Evolutionary conservation across 1,140 invertebrate genomes (phyloP).

Genomic region (Periplaneta americana): DNA sequence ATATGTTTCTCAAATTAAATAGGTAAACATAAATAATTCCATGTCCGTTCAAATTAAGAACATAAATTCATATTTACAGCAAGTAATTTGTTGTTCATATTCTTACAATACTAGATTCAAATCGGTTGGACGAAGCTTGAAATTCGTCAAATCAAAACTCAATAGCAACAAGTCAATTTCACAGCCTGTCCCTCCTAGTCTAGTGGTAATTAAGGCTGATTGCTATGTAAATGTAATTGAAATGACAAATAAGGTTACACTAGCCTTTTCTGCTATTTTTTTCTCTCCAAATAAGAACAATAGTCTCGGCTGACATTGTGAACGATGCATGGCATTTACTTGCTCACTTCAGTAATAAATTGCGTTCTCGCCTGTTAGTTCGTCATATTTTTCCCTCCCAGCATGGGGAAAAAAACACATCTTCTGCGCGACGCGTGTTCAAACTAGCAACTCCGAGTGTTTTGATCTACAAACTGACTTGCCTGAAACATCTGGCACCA

Average conservation of each 20-base stretch:
- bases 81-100: too few species aligned
- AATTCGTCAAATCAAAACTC: too few species aligned
- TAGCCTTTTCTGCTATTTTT: background rate
- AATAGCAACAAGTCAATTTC: background rate
- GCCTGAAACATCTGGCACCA: background rate
- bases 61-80: too few species aligned
- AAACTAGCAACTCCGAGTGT: background rate
- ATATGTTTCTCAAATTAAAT: too few species aligned
- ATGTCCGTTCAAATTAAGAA: too few species aligned
- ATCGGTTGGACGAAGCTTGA: too few species aligned
- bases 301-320: background rate
- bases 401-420: background rate
- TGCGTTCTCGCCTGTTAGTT: background rate
- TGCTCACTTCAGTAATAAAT: background rate
- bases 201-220: background rate
- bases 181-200: background rate
- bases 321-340: background rate
- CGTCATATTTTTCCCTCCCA: background rate
- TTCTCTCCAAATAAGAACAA: background rate
- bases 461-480: too few species aligned
- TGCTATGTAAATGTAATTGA: background rate
- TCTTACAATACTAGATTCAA: too few species aligned
- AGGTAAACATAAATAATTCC: too few species aligned
- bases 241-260: background rate
- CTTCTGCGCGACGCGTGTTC: background rate